Evolutionary conservation across 2,888 invertebrate species (phyloP), one percentile per base, ranked within the genome.

Genomic region (Chrysolina americana): DNA sequence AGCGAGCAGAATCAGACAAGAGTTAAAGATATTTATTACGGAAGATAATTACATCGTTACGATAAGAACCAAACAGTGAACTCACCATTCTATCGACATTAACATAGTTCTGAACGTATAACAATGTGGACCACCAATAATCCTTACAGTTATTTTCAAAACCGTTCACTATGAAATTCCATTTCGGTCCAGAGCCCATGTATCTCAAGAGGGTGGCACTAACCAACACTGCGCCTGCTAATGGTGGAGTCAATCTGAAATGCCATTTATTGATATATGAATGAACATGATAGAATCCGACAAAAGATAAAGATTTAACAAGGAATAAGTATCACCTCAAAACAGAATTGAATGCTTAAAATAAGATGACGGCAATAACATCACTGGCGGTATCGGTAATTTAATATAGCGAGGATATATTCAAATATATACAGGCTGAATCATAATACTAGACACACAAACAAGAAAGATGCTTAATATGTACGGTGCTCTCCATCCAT

Each of bases 161-260:
- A 71, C 68, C 73, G 1, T 73, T 63, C 0, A 70, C 68, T 21
- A 80, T 59, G 23, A 71, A 73, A 0, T 84, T 80, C 91, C 91
- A 91, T 36, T 88, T 82, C 2, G 91, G 90, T 1, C 91, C 91
- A 9, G 89, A 88, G 1, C 89, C 89, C 41, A 90, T 69, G 78
- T 89, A 88, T 13, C 87, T 86, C 28, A 89, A 77, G 48, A 91
- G 81, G 17, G 89, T 89, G 2, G 89, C 86, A 56, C 87, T 86
- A 15, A 90, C 82, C 0, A 89, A 83, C 47, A 91, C 82, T 23
- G 90, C 83, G 1, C 89, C 84, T 8, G 87, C 87, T 71, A 90
- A 87, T 0, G 89, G 86, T 6, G 91, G 91, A 0, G 90, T 90
- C 73, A 91, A 83, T 81, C 91, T 89, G 73, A 80, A 80, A 48